These are phyloP conservation scores for Thaumatotibia leucotreta DNA, from an alignment of 1,140 invertebrate species.

Conservation along the genomic window DNA sequence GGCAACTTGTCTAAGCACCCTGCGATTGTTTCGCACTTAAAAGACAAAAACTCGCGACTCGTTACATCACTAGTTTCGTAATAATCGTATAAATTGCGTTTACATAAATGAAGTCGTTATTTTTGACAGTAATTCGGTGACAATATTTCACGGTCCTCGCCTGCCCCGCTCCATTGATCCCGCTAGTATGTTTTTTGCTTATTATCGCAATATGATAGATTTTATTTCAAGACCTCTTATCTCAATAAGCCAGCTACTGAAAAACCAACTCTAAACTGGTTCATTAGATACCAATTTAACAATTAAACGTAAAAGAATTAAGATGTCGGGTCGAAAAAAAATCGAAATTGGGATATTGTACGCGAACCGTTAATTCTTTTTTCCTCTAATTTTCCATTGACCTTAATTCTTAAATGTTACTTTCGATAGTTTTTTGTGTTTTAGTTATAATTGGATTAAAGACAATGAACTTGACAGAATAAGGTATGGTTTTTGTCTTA, in stretches of 20 bases:
- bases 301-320: background rate
- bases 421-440: slow-evolving; percentile 18
- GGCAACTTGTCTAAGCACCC: too few relatives aligned
- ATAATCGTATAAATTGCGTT: background rate
- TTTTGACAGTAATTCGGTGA: slow-evolving; percentile 6
- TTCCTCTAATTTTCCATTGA: slow-evolving; percentile 33
- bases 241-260: background rate
- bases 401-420: slow-evolving; percentile 38
- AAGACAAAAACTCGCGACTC: background rate
- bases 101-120: slow-evolving; percentile 11
- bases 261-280: background rate
- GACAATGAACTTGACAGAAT: background rate
- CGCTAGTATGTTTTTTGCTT: background rate
- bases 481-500: background rate
- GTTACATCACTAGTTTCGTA: background rate
- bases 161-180: background rate
- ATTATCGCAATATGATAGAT: background rate
- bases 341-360: slow-evolving; percentile 42
- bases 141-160: slow-evolving; percentile 8
- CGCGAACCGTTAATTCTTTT: slow-evolving; percentile 29
- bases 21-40: background rate
- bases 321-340: slow-evolving; percentile 17
- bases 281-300: background rate
- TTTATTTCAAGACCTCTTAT: background rate
- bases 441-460: slow-evolving; percentile 6